Evolutionary conservation across 2,888 invertebrate species (phyloP), one percentile per base, ranked within the genome.

Genomic region (Euplexia lucipara): DNA sequence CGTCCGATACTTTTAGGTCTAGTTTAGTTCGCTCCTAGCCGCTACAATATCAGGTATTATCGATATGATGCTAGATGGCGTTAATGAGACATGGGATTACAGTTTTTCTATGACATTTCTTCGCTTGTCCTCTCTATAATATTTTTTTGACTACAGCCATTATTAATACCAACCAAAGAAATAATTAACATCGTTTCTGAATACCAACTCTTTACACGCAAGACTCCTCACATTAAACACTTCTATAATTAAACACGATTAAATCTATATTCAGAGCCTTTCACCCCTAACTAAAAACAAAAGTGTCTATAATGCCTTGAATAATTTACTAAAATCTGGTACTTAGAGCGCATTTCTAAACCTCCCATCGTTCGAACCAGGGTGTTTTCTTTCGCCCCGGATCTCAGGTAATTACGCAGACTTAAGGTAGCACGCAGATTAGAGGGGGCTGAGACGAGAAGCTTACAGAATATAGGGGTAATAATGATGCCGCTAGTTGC

Each of bases 391-490:
- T 92, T 91, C 78, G 78, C 64, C 75, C 81, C 75, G 80, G 85
- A 85, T 84, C 79, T 78, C 79, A 89, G 89, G 88, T 90, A 91
- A 91, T 91, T 91, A 92, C 90, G 87, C 82, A 84, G 88, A 85
- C 88, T 92, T 91, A 91, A 86, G 87, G 86, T 83, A 85, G 82
- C 79, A 69, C 80, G 64, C 72, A 86, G 89, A 89, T 91, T 91
- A 88, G n/a, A n/a, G 80, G 79, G 78, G 67, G 72, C 45, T 68
- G 42, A 16, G 54, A 34, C 34, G 20, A 20, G 20, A 34, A 34
- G 32, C 35, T 58, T 63, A 71, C 14, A 30, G 48, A 32, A 35
- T 58, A 51, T 59, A 20, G 34, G 14, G 39, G 45, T 32, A 45
- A 41, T 70, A 54, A 72, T 58, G 49, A 53, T 41, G 53, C 54